These are phyloP conservation scores for Lasioglossum leucozonium DNA, from an alignment of 2,888 invertebrate genomes.

Conservation along the genomic window DNA sequence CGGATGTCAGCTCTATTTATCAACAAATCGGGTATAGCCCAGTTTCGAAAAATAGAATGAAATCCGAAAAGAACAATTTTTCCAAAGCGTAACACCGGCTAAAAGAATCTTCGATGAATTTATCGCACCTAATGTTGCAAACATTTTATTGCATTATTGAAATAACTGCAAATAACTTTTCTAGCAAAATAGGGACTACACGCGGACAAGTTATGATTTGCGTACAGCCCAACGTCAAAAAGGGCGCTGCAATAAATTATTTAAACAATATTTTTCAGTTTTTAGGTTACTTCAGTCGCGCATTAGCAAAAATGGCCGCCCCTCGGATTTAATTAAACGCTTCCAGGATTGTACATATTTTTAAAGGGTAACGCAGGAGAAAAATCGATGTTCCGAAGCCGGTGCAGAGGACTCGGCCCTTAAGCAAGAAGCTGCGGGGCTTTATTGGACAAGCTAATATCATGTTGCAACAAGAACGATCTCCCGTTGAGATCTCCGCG, in stretches of 20 bases:
- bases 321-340: neutral
- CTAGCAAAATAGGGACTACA: too few species aligned
- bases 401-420: neutral
- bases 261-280: too few species aligned
- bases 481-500: conserved; percentile 39
- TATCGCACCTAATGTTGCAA: too few species aligned
- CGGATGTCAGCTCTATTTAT: neutral
- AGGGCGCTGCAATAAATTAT: too few species aligned
- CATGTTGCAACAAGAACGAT: conserved; percentile 45
- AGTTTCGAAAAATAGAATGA: neutral
- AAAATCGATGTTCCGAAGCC: neutral
- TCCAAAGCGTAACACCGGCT: too few species aligned
- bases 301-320: neutral
- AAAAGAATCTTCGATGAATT: too few species aligned
- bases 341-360: neutral
- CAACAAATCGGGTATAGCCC: neutral
- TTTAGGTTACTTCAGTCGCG: too few species aligned
- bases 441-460: conserved; percentile 17
- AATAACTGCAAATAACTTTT: too few species aligned
- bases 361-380: neutral
- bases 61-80: neutral
- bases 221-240: too few species aligned
- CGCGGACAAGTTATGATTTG: too few species aligned
- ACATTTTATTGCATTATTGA: too few species aligned
- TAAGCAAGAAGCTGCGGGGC: neutral